These are phyloP conservation scores for Lithophane socia DNA, from an alignment of 2,888 invertebrate species.

Conservation along the genomic window DNA sequence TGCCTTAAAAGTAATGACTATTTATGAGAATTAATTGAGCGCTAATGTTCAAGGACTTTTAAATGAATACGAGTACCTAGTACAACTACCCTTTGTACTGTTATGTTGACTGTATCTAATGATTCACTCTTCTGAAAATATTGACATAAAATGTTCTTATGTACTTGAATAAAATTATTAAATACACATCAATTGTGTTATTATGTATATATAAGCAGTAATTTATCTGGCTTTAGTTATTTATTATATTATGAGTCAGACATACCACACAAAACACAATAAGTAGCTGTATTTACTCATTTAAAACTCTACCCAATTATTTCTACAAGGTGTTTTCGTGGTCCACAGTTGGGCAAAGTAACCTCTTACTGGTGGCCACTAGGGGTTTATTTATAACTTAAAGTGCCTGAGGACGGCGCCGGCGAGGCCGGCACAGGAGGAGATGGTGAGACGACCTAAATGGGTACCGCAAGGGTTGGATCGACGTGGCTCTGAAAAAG, in stretches of 20 bases:
- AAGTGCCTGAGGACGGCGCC: no score
- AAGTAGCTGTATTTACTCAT: neutral
- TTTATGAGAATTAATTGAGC: neutral
- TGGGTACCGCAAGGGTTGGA: no score
- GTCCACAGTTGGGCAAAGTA: neutral
- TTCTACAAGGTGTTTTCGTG: neutral
- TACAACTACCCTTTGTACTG: constrained; percentile 26
- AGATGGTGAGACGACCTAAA: no score
- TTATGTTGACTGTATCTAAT: constrained; percentile 6
- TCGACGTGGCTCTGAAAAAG: no score
- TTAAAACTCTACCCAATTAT: neutral
- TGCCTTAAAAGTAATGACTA: neutral
- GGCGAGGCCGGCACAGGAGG: no score
- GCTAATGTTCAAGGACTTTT: neutral
- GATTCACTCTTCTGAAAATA: constrained; percentile 42
- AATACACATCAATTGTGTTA: constrained; percentile 12
- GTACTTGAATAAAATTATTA: neutral
- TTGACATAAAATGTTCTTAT: constrained; percentile 15
- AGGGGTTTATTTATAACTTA: neutral
- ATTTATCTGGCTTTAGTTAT: constrained; percentile 45
- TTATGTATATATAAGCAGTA: constrained; percentile 31
- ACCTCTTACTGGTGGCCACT: no score
- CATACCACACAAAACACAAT: neutral
- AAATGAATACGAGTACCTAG: neutral
- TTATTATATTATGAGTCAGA: constrained; percentile 31